Base-by-base conservation (phyloP, 2,888 invertebrate genomes). In the Stegophylla sp. region DNA sequence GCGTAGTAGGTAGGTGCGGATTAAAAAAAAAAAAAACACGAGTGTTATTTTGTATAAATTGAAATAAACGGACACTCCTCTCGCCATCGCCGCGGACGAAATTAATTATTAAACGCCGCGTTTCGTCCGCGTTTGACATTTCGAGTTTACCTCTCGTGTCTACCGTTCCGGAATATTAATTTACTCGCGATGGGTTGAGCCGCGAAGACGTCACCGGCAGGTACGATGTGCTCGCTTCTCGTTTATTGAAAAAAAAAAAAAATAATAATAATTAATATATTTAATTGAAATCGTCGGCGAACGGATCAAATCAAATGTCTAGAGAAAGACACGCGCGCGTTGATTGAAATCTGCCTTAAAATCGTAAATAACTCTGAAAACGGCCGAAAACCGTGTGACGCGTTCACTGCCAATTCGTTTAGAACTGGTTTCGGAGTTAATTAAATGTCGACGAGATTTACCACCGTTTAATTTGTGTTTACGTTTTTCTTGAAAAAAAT, bases 181-280 rank as follows among this genome's bases (percentile, higher is more conserved):
- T 51, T 51, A 51, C 63, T 63, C 63, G n/a, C n/a, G 63, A 63
- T 74, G 74, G 63, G 63, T 34, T n/a, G 63, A 51, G 20, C 63
- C 63, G n/a, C n/a, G 5, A 74, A 63, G 20, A 15, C 74, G 51
- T 63, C 48, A 63, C 74, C 74, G 23, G 48, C 34, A 20, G 74
- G 74, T 63, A 28, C n/a, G n/a, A n/a, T 61, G 45, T 45, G 12
- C 59, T 1, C 51, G 34, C 63, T 34, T 48, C 74, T 74, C 48
- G 74, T 74, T 74, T 74, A 74, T 74, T 61, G 48, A 74, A 48
- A n/a, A n/a, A n/a, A n/a, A n/a, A n/a, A n/a, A n/a, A n/a, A n/a
- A n/a, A n/a, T n/a, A n/a, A n/a, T n/a, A n/a, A n/a, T n/a, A n/a
- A n/a, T n/a, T n/a, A n/a, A n/a, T n/a, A n/a, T n/a, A 74, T 74